These are phyloP conservation scores for Drosophila sturtevanti DNA, from an alignment of 1,140 invertebrate genomes.

Conservation along the genomic window DNA sequence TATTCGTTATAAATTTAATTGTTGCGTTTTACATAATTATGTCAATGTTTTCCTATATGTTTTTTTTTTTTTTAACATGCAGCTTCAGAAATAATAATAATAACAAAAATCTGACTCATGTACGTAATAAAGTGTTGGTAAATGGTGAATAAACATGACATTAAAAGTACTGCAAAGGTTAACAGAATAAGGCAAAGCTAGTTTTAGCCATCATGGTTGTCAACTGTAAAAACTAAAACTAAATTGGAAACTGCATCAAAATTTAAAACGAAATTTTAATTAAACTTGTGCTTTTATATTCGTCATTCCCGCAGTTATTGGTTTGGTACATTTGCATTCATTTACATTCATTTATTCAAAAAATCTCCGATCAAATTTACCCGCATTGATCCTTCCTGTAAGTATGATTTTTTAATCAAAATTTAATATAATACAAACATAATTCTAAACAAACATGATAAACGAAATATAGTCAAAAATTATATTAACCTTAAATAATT, in stretches of 20 bases:
- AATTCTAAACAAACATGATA: background rate
- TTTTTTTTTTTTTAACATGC: background rate
- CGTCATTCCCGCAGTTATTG: too few species aligned
- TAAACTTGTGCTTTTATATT: too few species aligned
- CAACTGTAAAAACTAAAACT: background rate
- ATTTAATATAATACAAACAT: background rate
- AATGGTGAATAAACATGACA: too few species aligned
- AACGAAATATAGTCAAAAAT: background rate
- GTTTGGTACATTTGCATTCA: too few species aligned
- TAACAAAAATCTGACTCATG: slow-evolving; percentile 31
- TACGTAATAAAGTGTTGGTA: too few species aligned
- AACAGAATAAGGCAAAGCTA: background rate
- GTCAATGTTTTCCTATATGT: too few species aligned
- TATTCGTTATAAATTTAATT: background rate
- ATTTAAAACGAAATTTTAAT: too few species aligned
- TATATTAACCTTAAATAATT: background rate
- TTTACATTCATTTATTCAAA: too few species aligned
- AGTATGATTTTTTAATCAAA: background rate
- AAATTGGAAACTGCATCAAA: too few species aligned
- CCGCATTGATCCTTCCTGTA: background rate
- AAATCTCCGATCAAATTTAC: background rate
- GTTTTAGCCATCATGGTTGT: background rate
- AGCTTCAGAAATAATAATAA: slow-evolving; percentile 35
- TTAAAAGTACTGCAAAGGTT: too few species aligned
- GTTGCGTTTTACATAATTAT: background rate